Base-by-base conservation (phyloP, 2,113 vertebrate genomes). In the Lates calcarifer region DNA sequence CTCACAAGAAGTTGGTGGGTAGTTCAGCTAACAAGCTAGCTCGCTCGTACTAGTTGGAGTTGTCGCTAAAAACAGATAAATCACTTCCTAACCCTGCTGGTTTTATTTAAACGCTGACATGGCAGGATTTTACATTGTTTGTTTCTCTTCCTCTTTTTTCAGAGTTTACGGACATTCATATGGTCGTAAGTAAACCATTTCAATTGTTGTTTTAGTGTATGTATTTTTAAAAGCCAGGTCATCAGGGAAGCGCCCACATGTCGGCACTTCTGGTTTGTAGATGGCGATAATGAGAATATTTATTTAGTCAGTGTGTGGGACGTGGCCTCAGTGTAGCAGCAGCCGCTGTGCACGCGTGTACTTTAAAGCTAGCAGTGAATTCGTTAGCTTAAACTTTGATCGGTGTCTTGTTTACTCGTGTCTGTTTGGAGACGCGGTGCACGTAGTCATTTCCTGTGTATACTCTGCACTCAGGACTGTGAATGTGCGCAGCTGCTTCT, bases 101-200 rank as follows among this genome's bases (percentile, higher is more conserved):
- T 49, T 47, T 15, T 28, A 20, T n/a, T 5, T 29, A 1, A 9
- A 47, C 2, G 1, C 13, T 8, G 10, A 8, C 22, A 3, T 8
- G 10, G 7, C 1, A 20, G 0, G 3, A 1, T 1, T 55, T 65
- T 2, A 60, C 17, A 18, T 9, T 20, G 37, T 41, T 14, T 33
- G 3, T 5, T 53, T 37, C 6, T 24, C 2, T 74, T 11, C 4
- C 5, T 43, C 26, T 73, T n/a, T n/a, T 64, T 70, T 3, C 74
- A 90, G 89, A 88, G 31, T 67, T 66, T 29, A 41, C 73, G 12
- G 77, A 77, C 9, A 17, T 83, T 28, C 65, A 2, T 0, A 56
- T 85, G 66, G 14, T 87, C 3, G 89, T 92, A 62, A 90, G 89
- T 91, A 81, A 8, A 35, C 1, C 0, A 18, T 33, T 33, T 56